These are phyloP conservation scores for Mycogona germanica DNA, from an alignment of 2,888 invertebrate genomes.

Conservation along the genomic window DNA sequence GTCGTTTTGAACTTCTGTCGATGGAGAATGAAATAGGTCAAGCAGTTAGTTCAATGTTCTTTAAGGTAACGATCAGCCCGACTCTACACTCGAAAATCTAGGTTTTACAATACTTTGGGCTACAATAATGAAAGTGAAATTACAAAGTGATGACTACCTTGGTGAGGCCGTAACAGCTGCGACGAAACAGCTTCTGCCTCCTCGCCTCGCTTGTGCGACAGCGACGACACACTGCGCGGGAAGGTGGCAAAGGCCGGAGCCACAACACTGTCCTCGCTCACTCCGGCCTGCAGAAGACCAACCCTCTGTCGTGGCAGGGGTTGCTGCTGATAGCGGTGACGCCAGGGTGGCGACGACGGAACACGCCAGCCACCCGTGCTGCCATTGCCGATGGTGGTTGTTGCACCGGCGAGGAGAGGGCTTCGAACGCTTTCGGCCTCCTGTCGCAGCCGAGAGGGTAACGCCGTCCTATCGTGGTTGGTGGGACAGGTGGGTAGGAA, in stretches of 20 bases:
- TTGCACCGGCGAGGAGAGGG: conserved; percentile 2
- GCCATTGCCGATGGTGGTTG: conserved; percentile 9
- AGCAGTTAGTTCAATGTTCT: no score
- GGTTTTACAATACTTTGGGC: no score
- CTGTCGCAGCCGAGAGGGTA: background rate
- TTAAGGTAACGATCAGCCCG: no score
- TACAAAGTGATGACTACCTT: conserved; percentile 14
- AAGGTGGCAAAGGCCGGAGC: conserved; percentile 18
- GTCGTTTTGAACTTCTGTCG: conserved; percentile 22
- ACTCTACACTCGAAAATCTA: no score
- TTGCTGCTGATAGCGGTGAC: background rate
- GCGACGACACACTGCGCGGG: conserved; percentile 18
- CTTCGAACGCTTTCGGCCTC: background rate
- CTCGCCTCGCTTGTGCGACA: conserved; percentile 9
- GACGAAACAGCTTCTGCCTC: conserved; percentile 14
- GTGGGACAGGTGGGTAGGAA: conserved; percentile 18
- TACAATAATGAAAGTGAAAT: background rate
- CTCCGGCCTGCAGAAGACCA: background rate
- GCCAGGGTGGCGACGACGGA: conserved; percentile 12
- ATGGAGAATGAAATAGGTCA: no score
- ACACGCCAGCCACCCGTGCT: no score
- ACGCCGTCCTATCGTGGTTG: conserved; percentile 20
- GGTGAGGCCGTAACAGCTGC: conserved; percentile 14
- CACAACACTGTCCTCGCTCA: conserved; percentile 3
- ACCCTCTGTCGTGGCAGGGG: background rate